Base-by-base conservation (phyloP, 2,888 invertebrate species). In the Ophion ellenae region DNA sequence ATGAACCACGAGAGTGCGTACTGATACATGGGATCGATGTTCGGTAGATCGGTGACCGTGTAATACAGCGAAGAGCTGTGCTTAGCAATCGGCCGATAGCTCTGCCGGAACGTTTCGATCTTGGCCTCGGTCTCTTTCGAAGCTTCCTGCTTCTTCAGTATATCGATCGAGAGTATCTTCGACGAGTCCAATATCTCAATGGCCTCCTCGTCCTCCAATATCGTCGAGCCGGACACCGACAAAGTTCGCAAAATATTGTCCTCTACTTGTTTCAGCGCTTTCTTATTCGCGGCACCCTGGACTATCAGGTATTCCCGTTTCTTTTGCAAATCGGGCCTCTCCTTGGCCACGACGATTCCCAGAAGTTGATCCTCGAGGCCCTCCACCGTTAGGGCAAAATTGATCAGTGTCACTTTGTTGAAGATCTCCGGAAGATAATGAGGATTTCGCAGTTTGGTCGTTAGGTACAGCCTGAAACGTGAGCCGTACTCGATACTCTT, bases 1-100 rank as follows among this genome's bases (percentile, higher is more conserved):
- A 98, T 97, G 94, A 98, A 98, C 98, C 98, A 98, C 14, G 95
- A 95, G 66, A 98, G 95, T 0, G 98, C 98, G 94, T 97, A 98
- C 93, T 98, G 98, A 94, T 98, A 98, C 97, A 98, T 98, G 9
- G 97, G 97, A 94, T 98, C 97, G 53, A 98, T 96, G 91, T 97
- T 97, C 11, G 97, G 97, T 88, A 98, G 94, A 94, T 98, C 97
- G 0, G 97, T 97, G 40, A 98, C 96, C 89, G 97, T 97, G 92
- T 98, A 97, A 93, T 97, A 98, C 69, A 98, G 94, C 63, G 97
- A 96, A 10, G 98, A 96, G 14, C 97, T 97, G 94, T 97, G 97
- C 82, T 96, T 96, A 9, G 98, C 97, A 70, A 98, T 97, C 7
- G 97, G 96, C 89, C 96, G 95, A 92, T 98, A 98, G 78, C 96